Conservation (phyloP, 2,888 invertebrate species). For the Caenorhabditis afra region DNA sequence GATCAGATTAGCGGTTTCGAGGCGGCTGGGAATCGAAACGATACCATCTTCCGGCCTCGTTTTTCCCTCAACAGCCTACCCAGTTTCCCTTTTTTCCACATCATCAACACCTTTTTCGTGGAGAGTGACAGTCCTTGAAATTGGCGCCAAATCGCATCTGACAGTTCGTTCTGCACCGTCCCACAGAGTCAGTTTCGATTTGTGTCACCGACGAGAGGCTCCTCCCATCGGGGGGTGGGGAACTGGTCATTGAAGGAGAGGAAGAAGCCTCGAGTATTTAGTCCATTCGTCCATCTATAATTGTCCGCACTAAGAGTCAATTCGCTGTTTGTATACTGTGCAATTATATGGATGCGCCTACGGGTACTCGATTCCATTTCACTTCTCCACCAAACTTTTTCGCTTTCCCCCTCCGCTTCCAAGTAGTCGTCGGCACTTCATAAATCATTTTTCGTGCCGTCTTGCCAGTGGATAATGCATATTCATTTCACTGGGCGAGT, state of each 20-base stretch:
- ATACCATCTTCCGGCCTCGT: conserved; percentile 31
- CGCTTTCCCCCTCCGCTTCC: conserved; percentile 5
- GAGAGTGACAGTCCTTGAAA: not conserved
- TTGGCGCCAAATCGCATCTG: conserved; percentile 39
- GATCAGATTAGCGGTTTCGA: conserved; percentile 35
- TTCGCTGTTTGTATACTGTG: too few relatives aligned
- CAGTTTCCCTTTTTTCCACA: conserved; percentile 26
- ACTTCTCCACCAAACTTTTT: not conserved
- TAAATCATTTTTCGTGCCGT: conserved; percentile 36
- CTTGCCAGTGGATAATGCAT: conserved; percentile 13
- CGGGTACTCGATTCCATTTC: not conserved
- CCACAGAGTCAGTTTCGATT: conserved; percentile 40
- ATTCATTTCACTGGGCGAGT: conserved; percentile 16
- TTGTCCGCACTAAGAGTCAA: too few relatives aligned
- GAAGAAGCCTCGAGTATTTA: too few relatives aligned
- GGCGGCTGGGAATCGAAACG: conserved; percentile 24
- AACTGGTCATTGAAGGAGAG: too few relatives aligned
- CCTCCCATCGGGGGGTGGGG: too few relatives aligned
- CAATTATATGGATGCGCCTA: too few relatives aligned
- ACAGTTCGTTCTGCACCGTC: conserved; percentile 40
- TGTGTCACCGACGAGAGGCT: conserved; percentile 16
- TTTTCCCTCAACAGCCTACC: not conserved
- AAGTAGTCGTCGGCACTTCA: conserved; percentile 34
- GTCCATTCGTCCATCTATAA: too few relatives aligned
- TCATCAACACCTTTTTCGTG: not conserved